Evolutionary conservation across 2,113 vertebrate species (phyloP).

Genomic region (Oreocharis arfaki): DNA sequence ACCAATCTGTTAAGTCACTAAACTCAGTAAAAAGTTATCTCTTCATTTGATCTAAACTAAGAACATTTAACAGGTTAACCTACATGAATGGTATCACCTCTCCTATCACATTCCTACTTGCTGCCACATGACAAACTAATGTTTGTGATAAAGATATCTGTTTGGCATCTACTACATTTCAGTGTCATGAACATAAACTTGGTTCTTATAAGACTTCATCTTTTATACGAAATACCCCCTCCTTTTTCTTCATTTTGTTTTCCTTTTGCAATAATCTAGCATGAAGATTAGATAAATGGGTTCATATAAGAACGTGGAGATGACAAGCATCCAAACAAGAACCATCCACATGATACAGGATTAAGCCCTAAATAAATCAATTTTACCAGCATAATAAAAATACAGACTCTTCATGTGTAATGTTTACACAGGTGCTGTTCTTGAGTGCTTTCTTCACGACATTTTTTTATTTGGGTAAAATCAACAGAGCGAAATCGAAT

Average conservation of each 20-base stretch:
- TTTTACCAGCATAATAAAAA: neutral
- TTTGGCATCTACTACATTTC: neutral
- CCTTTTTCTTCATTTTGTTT: neutral
- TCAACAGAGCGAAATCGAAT: neutral
- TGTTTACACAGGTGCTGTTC: neutral
- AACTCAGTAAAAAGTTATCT: neutral
- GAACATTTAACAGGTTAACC: neutral
- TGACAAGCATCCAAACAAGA: neutral
- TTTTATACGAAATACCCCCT: neutral
- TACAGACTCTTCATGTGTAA: neutral
- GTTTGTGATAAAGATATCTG: neutral
- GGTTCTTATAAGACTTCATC: neutral
- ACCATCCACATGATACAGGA: neutral
- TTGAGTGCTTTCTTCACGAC: neutral
- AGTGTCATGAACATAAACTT: neutral
- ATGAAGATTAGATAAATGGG: neutral
- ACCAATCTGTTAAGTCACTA: neutral
- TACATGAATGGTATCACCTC: neutral
- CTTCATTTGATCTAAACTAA: neutral
- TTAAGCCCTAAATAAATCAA: neutral
- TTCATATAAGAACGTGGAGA: rapidly evolving
- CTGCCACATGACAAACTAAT: neutral
- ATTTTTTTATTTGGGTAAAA: neutral
- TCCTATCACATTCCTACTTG: neutral
- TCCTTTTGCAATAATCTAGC: neutral